Percentiles rank a stretch among this genome's conserved stretches.
These are phyloP conservation scores for Drosophila ficusphila DNA, from an alignment of 1,140 invertebrate genomes.

Conservation along the genomic window DNA sequence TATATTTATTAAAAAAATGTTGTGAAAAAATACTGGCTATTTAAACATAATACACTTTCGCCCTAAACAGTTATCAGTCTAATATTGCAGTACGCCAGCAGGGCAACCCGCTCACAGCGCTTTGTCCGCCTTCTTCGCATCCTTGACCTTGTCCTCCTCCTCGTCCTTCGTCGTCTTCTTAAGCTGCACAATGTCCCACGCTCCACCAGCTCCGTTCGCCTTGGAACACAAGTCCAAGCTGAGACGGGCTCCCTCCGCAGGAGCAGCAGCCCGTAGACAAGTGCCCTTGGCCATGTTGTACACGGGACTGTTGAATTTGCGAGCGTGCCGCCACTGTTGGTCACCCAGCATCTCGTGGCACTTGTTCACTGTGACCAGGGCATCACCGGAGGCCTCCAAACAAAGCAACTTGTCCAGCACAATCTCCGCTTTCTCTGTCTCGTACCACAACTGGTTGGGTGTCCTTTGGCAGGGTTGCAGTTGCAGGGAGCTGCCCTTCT, in stretches of 20 bases:
- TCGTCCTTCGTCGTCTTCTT: conserved; percentile 11
- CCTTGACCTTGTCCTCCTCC: not conserved
- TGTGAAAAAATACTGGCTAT: conserved; percentile 69
- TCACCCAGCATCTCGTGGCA: conserved; percentile 96
- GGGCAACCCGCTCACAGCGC: conserved; percentile 32
- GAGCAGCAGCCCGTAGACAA: conserved; percentile 88
- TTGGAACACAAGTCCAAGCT: conserved; percentile 90
- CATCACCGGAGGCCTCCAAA: conserved; percentile 89
- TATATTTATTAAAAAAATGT: conserved; percentile 27
- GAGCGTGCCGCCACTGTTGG: conserved; percentile 94
- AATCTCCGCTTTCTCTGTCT: conserved; percentile 94
- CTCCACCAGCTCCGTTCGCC: conserved; percentile 84
- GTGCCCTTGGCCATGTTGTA: conserved; percentile 95
- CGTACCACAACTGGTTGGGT: conserved; percentile 89
- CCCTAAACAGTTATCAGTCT: conserved; percentile 67
- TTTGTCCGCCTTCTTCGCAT: conserved; percentile 34
- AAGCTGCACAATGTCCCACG: conserved; percentile 89
- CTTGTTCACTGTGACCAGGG: conserved; percentile 90
- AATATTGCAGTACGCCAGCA: conserved; percentile 53
- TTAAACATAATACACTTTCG: conserved; percentile 57
- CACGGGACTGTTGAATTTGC: conserved; percentile 88
- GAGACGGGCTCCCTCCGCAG: conserved; percentile 85
- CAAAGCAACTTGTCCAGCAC: conserved; percentile 93
- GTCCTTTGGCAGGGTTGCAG: conserved; percentile 88
- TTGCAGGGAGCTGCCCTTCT: conserved; percentile 89